Evolutionary conservation across 2,113 vertebrate genomes (phyloP), one percentile per base, ranked within the genome.

Genomic region (Benitochromis conjunctus): DNA sequence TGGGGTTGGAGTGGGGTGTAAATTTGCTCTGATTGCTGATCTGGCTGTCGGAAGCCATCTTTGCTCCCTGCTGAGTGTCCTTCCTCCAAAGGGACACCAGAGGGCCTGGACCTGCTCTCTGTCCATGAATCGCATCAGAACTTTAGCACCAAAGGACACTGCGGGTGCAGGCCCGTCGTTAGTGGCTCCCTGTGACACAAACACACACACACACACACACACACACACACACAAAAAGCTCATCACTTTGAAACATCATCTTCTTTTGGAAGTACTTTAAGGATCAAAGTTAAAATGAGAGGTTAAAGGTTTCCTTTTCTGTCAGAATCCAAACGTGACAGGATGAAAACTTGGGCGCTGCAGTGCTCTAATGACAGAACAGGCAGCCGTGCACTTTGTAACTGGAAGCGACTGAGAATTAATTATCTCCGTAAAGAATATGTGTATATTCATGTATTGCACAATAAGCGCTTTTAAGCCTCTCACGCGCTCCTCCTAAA

Each of bases 131-230:
- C 12, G 34, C 55, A 85, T 80, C 85, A 91, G 89, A 84, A 77
- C 60, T 86, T 88, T 94, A 96, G 95, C 96, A 96, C 96, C 95
- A 93, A 88, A 88, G 85, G 84, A 90, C 58, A 34, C 83, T 53
- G 60, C 29, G 53, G 84, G 85, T 51, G 82, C 79, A 38, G 13
- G 36, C 86, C 93, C 71, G 46, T 86, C 55, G 91, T 95, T 94
- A 95, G 87, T 88, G 90, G 85, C 87, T 95, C 92, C 94, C 96
- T 97, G 94, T 4, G 83, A 93, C 57, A 91, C 38, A 21, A 24
- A 5, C 57, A 6, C 81, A 60, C 31, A 38, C 10, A 79, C 46
- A 79, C n/a, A n/a, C n/a, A n/a, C n/a, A n/a, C n/a, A 93, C 57
- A 91, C 38, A 21, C n/a, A 5, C 57, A 6, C 81, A 60, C 31